A percentile compares a stretch with the other conserved stretches of the same genome.
Evolutionary conservation across 2,113 vertebrate genomes (phyloP).

Genomic region (Melanocharis versteri): DNA sequence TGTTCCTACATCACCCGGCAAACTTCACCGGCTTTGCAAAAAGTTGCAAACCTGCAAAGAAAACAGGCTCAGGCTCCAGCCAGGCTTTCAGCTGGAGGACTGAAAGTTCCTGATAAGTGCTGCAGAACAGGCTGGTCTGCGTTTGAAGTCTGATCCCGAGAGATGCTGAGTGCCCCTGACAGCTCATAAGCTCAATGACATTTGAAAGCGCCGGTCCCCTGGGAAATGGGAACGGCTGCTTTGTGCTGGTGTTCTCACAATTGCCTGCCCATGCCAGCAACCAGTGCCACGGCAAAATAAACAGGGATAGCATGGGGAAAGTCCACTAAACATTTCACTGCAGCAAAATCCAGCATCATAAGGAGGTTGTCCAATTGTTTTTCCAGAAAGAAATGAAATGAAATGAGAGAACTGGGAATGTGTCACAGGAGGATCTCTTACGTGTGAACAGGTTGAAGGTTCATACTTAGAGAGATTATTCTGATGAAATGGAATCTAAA

Average conservation of each 20-base stretch:
- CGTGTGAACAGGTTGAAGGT: neutral
- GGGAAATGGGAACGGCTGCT: neutral
- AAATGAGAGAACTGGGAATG: neutral
- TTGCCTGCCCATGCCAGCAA: neutral
- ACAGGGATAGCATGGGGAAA: neutral
- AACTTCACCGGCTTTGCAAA: neutral
- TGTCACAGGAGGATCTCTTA: neutral
- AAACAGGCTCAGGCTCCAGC: neutral
- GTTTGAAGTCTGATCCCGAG: neutral
- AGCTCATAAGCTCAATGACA: conserved; percentile 24
- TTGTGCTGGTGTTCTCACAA: neutral
- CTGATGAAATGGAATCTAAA: neutral
- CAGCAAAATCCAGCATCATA: neutral
- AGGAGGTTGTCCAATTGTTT: neutral
- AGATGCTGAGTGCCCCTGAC: conserved; percentile 27
- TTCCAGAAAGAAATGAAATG: neutral
- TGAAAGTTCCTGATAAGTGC: neutral
- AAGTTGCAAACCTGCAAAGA: neutral
- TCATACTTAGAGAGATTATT: neutral
- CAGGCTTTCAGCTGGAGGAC: neutral
- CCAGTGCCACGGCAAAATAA: neutral
- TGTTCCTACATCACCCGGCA: neutral
- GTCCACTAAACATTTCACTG: neutral
- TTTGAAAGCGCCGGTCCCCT: neutral
- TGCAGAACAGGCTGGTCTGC: neutral